Evolutionary conservation across 2,113 vertebrate species (phyloP), one percentile per base, ranked within the genome.

Genomic region (Cervus canadensis): DNA sequence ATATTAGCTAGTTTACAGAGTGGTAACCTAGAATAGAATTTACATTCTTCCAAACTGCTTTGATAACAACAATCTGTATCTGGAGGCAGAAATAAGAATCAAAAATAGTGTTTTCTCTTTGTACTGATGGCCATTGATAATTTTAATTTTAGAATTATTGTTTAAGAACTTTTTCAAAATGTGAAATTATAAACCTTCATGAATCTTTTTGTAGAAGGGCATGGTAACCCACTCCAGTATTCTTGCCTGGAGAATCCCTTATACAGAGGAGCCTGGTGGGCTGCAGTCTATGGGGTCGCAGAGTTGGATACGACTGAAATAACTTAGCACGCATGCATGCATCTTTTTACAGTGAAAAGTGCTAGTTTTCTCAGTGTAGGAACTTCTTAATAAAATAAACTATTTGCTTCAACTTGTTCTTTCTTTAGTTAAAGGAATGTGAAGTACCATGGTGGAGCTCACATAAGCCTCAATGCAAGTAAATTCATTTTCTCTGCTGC

Each of bases 1-100:
- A 98, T 98, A 97, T 97, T 98, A 96, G 97, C 96, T 98, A 98
- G 98, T 98, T 99, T 98, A 98, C 97, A 98, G 98, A 97, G 96
- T 98, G 98, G 95, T 96, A 98, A 86, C 87, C 95, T 98, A 98
- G 97, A 98, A 98, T 98, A 98, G 97, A 96, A 97, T 95, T 98
- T 88, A 98, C 94, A 30, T 98, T 82, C 94, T 97, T 98, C 94
- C 94, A 98, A 87, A 96, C 96, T 98, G 94, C 83, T n/a, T 96
- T 98, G 94, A 97, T 96, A 98, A 64, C 96, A 98, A 97, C 97
- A 98, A 96, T 92, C 94, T 98, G 97, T 94, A 94, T 98, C 97
- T 97, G 92, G 98, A 98, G 94, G 86, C 94, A 98, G 97, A 98
- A 97, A 98, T 98, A 96, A 98, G 40, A 79, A 78, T 83, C 67